Percentiles rank a stretch among this genome's conserved stretches.
phyloP scores from a whole-genome alignment of 1,140 invertebrate genomes.

The Gryllus bimaculatus region DNA sequence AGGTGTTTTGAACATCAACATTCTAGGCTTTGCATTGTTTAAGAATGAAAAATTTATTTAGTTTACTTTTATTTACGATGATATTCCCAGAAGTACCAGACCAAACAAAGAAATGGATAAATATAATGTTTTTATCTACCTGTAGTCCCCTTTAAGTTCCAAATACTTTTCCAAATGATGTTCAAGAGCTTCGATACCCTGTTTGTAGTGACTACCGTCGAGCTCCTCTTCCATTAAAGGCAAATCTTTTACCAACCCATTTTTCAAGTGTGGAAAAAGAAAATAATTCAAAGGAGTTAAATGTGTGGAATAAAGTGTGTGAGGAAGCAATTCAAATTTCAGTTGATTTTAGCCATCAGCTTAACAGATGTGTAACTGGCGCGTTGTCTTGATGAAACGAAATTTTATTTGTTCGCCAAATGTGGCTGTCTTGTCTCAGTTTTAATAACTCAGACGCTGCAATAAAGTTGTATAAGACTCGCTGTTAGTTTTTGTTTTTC shows the following conservation, averaged over 20 bases:
- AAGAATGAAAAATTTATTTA: too few species aligned
- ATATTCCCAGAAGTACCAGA: not conserved
- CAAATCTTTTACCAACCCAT: not conserved
- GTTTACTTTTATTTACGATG: not conserved
- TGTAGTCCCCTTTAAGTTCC: not conserved
- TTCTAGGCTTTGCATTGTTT: too few species aligned
- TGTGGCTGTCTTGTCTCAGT: too few species aligned
- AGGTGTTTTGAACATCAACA: too few species aligned
- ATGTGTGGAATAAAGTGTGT: not conserved
- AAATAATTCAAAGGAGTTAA: not conserved
- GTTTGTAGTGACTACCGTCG: slow-evolving; percentile 25
- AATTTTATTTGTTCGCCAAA: too few species aligned
- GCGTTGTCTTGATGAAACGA: not conserved
- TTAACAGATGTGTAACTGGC: not conserved
- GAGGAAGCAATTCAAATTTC: not conserved
- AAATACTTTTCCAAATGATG: slow-evolving; percentile 15
- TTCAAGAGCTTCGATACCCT: slow-evolving; percentile 21
- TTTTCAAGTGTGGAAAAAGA: not conserved
- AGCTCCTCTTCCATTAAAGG: slow-evolving; percentile 20
- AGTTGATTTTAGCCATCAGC: not conserved
- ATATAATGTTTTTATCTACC: not conserved
- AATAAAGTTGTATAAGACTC: too few species aligned
- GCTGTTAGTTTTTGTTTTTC: too few species aligned
- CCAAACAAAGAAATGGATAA: not conserved
- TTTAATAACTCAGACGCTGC: too few species aligned